phyloP scores from a whole-genome alignment of 2,113 vertebrate genomes.

The Jacana jacana region DNA sequence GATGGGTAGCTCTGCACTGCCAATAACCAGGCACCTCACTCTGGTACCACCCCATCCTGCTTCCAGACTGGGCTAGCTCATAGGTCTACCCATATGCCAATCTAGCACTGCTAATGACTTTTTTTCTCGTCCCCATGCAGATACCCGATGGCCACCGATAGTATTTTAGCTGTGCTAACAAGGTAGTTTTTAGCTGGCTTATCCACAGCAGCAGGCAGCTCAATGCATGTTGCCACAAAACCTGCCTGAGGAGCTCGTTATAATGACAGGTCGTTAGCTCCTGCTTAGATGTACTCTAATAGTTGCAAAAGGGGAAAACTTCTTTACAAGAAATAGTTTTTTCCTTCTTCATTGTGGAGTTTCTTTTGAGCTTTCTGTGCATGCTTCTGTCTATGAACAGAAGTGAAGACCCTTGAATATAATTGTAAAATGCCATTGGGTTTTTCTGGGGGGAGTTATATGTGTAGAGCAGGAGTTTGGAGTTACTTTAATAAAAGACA shows the following conservation, averaged over 20 bases:
- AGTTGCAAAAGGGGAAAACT: neutral
- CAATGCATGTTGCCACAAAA: neutral
- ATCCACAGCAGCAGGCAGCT: neutral
- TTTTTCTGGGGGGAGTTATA: neutral
- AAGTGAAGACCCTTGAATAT: neutral
- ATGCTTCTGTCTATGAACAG: neutral
- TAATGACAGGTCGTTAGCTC: neutral
- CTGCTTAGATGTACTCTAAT: neutral
- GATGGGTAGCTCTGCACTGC: neutral
- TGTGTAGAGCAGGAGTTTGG: neutral
- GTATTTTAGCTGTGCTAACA: neutral
- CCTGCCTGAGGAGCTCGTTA: neutral
- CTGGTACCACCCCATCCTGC: neutral
- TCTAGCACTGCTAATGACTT: neutral
- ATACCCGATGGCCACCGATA: neutral
- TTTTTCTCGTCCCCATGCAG: neutral
- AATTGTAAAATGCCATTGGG: neutral
- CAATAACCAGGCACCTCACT: neutral
- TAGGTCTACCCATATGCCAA: neutral
- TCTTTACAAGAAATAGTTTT: neutral
- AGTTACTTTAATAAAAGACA: neutral
- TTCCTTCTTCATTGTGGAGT: neutral
- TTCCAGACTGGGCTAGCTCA: neutral
- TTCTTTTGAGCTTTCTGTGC: neutral
- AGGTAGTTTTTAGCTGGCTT: neutral